Conservation (phyloP, 2,797 vertebrate genomes). For the Todus mexicanus region DNA sequence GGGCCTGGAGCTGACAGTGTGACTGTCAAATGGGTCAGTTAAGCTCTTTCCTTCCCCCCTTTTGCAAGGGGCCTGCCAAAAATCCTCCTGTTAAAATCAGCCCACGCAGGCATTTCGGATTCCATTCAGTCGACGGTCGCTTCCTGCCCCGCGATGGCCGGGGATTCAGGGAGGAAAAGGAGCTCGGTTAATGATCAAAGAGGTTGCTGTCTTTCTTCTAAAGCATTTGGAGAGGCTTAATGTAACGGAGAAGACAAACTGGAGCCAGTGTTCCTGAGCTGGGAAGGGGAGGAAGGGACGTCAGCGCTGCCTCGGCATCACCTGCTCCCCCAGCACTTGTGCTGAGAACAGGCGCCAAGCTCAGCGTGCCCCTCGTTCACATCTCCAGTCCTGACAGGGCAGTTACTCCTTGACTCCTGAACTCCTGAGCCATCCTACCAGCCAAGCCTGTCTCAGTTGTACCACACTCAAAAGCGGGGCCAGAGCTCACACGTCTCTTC, state of each 20-base stretch:
- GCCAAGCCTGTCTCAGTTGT: neutral
- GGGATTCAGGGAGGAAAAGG: neutral
- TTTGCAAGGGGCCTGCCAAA: neutral
- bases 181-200: neutral
- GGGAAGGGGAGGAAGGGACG: neutral
- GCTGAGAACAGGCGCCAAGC: neutral
- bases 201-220: neutral
- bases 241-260: neutral
- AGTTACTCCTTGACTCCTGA: neutral
- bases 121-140: neutral
- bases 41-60: neutral
- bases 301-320: neutral
- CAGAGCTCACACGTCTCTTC: neutral
- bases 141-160: neutral
- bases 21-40: neutral
- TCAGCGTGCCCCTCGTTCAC: neutral
- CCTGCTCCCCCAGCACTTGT: neutral
- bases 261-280: neutral
- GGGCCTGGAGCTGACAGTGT: constrained; percentile 2
- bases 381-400: neutral
- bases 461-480: neutral
- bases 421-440: neutral
- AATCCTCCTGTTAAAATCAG: neutral
- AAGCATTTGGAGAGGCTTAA: neutral
- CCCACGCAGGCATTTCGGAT: neutral